Evolutionary conservation across 2,113 vertebrate genomes (phyloP).

Genomic region (Grammatotria lemairii): DNA sequence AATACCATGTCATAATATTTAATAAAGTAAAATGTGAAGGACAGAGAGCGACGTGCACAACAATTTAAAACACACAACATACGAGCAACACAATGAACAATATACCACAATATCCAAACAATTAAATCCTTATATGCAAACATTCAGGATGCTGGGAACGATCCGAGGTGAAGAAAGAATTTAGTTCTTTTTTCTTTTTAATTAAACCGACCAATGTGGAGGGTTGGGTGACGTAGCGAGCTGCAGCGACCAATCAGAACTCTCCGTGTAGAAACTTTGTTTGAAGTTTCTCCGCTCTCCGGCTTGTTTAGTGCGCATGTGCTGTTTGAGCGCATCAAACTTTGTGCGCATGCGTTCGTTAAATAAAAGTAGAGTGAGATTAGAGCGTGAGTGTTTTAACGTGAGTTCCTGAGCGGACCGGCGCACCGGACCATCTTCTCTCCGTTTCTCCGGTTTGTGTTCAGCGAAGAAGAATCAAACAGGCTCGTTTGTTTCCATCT

Average conservation of each 20-base stretch:
- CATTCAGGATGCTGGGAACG: accelerated
- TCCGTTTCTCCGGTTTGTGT: background rate
- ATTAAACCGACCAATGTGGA: background rate
- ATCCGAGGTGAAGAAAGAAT: background rate
- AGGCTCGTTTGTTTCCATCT: background rate
- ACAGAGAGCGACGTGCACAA: background rate
- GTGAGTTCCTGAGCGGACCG: background rate
- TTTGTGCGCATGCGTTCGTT: background rate
- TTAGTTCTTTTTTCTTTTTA: background rate
- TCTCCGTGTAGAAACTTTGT: background rate
- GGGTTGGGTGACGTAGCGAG: background rate
- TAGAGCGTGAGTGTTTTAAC: background rate
- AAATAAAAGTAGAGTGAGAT: accelerated
- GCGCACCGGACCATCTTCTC: background rate
- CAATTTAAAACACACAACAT: background rate
- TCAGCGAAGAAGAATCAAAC: background rate
- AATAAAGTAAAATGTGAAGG: background rate
- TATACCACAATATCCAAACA: background rate
- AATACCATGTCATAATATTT: background rate
- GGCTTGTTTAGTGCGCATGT: background rate
- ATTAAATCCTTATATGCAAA: background rate
- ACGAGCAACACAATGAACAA: background rate
- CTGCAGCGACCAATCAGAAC: background rate
- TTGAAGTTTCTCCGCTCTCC: background rate
- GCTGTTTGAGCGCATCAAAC: background rate